Evolutionary conservation across 1,140 invertebrate genomes (phyloP).

Genomic region (Drosophila tropicalis): DNA sequence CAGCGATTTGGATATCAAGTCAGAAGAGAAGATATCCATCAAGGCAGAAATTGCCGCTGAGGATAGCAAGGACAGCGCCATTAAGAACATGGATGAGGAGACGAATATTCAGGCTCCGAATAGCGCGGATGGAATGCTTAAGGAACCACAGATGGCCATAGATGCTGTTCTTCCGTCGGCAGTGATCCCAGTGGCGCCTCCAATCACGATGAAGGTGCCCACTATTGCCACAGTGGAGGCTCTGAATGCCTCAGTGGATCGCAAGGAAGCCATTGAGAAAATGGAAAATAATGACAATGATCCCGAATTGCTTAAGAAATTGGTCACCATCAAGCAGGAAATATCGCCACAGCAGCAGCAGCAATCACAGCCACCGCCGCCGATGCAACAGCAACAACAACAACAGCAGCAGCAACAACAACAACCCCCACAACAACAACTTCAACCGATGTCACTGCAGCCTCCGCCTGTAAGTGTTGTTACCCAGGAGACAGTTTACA

Average conservation of each 20-base stretch:
- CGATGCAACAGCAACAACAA: conserved; percentile 39
- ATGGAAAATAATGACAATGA: conserved; percentile 71
- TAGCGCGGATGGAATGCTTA: conserved; percentile 46
- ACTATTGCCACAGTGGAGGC: conserved; percentile 78
- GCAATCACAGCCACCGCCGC: conserved; percentile 25
- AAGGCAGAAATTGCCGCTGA: conserved; percentile 59
- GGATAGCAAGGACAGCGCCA: conserved; percentile 72
- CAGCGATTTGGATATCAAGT: conserved; percentile 63
- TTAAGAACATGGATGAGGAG: conserved; percentile 82
- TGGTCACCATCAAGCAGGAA: conserved; percentile 82
- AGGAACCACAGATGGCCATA: conserved; percentile 31
- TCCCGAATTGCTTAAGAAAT: conserved; percentile 78
- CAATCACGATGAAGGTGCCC: conserved; percentile 72
- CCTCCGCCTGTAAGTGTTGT: conserved; percentile 42
- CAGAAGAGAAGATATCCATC: conserved; percentile 62
- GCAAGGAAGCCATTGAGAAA: conserved; percentile 72
- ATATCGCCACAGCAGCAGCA: conserved; percentile 44
- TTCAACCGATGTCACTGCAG: conserved; percentile 40
- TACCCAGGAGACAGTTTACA: conserved; percentile 66
- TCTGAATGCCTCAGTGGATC: conserved; percentile 74
- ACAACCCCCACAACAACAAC: conserved; percentile 62
- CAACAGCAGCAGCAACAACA: conserved; percentile 74
- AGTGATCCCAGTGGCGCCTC: conserved; percentile 23
- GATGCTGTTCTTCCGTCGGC: conserved; percentile 27
- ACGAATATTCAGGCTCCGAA: conserved; percentile 78